Percentiles rank a stretch among this genome's conserved stretches.
Conservation (phyloP, 2,797 vertebrate species). For the Leptatherina wallacei region DNA sequence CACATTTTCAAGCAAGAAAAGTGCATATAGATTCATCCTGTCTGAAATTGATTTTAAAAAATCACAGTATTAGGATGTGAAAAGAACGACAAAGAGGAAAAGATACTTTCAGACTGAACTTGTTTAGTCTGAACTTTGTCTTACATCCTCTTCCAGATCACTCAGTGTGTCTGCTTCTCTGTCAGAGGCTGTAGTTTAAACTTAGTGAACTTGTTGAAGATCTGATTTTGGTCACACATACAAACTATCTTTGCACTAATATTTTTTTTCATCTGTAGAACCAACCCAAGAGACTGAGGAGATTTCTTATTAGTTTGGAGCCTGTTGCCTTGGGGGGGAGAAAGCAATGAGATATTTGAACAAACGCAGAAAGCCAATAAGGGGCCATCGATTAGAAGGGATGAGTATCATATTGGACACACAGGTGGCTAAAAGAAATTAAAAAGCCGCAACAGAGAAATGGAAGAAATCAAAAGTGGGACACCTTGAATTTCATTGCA, state of each 20-base stretch:
- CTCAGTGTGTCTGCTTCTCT: constrained; percentile 34
- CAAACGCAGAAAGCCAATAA: constrained; percentile 84
- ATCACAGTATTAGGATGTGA: neutral
- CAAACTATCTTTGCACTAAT: constrained; percentile 70
- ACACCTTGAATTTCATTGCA: constrained; percentile 52
- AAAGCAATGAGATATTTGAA: constrained; percentile 81
- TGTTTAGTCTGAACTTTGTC: neutral
- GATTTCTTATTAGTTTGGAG: constrained; percentile 84
- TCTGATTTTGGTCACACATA: constrained; percentile 70
- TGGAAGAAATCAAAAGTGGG: constrained; percentile 63
- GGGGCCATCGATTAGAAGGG: constrained; percentile 83
- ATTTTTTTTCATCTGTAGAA: constrained; percentile 74
- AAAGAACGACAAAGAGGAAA: neutral
- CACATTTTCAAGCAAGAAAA: neutral
- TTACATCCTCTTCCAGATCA: constrained; percentile 25
- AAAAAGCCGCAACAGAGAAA: constrained; percentile 75
- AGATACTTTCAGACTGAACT: constrained; percentile 12
- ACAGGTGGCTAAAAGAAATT: constrained; percentile 82
- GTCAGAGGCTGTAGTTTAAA: constrained; percentile 47
- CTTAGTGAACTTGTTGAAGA: constrained; percentile 64
- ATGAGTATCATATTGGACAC: constrained; percentile 80
- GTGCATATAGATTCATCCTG: neutral
- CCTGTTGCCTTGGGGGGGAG: constrained; percentile 76
- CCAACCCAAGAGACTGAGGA: constrained; percentile 75
- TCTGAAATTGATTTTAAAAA: neutral